Evolutionary conservation across 1,140 invertebrate species (phyloP), one percentile per base, ranked within the genome.

Genomic region (Goniozus legneri): DNA sequence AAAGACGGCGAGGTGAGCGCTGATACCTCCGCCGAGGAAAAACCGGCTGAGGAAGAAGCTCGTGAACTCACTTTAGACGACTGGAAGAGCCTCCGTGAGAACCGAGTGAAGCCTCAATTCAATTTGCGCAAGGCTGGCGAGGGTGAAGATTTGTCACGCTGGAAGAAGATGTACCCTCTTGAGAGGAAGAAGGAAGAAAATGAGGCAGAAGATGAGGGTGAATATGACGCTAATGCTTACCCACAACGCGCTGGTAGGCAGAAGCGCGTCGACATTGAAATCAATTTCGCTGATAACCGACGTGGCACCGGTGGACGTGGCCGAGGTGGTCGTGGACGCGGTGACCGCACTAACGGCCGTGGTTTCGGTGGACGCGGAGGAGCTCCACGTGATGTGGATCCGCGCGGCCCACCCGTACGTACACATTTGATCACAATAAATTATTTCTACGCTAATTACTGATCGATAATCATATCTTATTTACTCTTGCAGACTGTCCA

Each of bases 111-210:
- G 63, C 91, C 92, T 19, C 84, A 86, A 53, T 95, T 88, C 65
- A 95, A 96, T 72, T 74, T 94, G 54, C 84, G 92, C 47, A 93
- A 94, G 75, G 89, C 92, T 44, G 91, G 91, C 32, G 92, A 96
- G 78, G 92, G 92, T 27, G 91, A 95, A 68, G 91, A 94, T 69
- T 79, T 86, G 33, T 84, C 85, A 35, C 89, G 92, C 71, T 95
- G 91, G 91, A 94, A 95, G 72, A 95, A 95, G 62, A 89, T 93
- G 81, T 89, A 90, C 56, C 82, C 84, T 58, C 75, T 92, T 34
- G 84, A 88, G 62, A 90, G 88, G 71, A 91, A 91, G 71, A 86
- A 87, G 65, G 83, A 86, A 44, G 77, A 73, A 2, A 84, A 85
- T 15, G 85, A 84, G 32, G 82, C 83, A 1, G 82, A 84, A 3